Evolutionary conservation across 1,140 invertebrate genomes (phyloP).

Genomic region (Drosophila burlai): DNA sequence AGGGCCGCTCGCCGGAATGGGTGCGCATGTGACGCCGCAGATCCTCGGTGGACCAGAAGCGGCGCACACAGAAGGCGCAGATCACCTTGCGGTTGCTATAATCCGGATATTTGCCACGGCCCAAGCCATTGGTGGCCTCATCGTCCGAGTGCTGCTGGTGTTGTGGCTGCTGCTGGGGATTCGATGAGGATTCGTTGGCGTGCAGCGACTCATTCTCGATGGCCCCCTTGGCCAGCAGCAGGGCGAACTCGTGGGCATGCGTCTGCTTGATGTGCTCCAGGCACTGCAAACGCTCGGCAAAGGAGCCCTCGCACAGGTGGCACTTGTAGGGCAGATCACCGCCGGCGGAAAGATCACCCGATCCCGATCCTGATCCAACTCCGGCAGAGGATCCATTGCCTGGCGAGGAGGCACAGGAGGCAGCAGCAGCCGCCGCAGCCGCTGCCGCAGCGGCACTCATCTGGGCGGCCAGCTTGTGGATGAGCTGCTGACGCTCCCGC

Average conservation of each 20-base stretch:
- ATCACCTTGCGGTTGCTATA: constrained; percentile 96
- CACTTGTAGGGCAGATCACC: constrained; percentile 95
- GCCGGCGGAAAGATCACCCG: constrained; percentile 35
- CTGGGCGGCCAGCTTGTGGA: constrained; percentile 44
- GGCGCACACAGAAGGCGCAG: constrained; percentile 95
- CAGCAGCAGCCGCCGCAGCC: constrained; percentile 47
- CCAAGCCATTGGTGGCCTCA: constrained; percentile 40
- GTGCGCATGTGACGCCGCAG: constrained; percentile 96
- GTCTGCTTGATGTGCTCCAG: constrained; percentile 91
- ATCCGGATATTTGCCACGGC: constrained; percentile 90
- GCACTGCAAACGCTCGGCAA: constrained; percentile 91
- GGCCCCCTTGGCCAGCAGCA: constrained; percentile 92
- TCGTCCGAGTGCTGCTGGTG: constrained; percentile 78
- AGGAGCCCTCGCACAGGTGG: constrained; percentile 95
- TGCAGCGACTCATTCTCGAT: constrained; percentile 87
- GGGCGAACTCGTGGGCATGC: constrained; percentile 90
- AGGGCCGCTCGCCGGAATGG: constrained; percentile 92
- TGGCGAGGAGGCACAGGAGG: constrained; percentile 14
- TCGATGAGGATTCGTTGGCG: constrained; percentile 6
- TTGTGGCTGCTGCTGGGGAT: constrained; percentile 57
- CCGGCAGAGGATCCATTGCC: background rate
- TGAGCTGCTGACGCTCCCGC: constrained; percentile 35
- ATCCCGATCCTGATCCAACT: constrained; percentile 17
- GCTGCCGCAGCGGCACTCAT: constrained; percentile 27
- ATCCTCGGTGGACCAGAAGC: constrained; percentile 97